Base-by-base conservation (phyloP, 2,888 invertebrate genomes). In the Ornithoptera alexandrae region DNA sequence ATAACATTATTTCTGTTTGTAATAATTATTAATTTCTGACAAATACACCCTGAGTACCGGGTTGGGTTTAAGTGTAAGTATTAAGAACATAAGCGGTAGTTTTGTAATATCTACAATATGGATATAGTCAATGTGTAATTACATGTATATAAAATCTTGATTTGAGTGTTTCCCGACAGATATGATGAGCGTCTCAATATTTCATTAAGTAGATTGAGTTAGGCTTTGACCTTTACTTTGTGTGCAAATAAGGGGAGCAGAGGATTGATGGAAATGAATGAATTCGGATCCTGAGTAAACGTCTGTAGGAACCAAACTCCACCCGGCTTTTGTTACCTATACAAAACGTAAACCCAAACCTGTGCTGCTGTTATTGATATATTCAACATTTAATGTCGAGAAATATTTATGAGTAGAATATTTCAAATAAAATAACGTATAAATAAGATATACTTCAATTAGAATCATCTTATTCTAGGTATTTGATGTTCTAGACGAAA, bases 221-320 rank as follows among this genome's bases (percentile, higher is more conserved):
- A 76, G 84, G 76, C 84, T 89, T 81, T 73, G 75, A 75, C 71
- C 76, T 81, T 76, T 74, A 77, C 71, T 68, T 72, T 73, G 77
- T 84, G 81, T 84, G 86, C 87, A 90, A 88, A 89, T 90, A 90
- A 88, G 85, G 82, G 84, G 76, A 84, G 82, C 80, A 82, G 84
- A 80, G 86, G 88, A 87, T 88, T 88, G 87, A 87, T 86, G 84
- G 82, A 80, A 83, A 83, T 76, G 86, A 87, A 85, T 83, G 84
- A 84, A 82, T 85, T 81, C 81, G 83, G 83, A 84, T 89, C 89
- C 89, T 90, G 88, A 89, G 83, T 82, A 89, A 90, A 90, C 88
- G 84, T 82, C 75, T 79, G 82, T 81, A 80, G 84, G 81, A 86
- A 84, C 83, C 80, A 76, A 83, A 86, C 84, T 81, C 77, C 74